These are phyloP conservation scores for Nemotelus nigrinus DNA, from an alignment of 2,888 invertebrate genomes.

Conservation along the genomic window DNA sequence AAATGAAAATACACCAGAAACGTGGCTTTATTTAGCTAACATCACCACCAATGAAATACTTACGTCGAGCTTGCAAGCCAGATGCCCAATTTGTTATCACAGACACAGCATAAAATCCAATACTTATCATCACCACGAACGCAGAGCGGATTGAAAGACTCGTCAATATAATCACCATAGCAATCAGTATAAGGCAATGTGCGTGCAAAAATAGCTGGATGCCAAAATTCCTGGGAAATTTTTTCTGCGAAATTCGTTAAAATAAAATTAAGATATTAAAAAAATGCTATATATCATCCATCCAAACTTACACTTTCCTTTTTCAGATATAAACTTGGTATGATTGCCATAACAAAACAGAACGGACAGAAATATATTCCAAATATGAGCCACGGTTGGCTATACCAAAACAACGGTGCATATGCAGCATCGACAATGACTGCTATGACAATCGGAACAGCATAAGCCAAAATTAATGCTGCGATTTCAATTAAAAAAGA, in stretches of 20 bases:
- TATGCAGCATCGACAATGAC: constrained; percentile 63
- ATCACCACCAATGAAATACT: background rate
- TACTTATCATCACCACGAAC: constrained; percentile 60
- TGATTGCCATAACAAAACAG: constrained; percentile 60
- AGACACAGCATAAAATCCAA: constrained; percentile 60
- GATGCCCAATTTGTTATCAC: constrained; percentile 60
- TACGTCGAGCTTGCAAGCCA: constrained; percentile 59
- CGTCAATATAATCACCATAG: constrained; percentile 59
- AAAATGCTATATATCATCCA: too few relatives aligned
- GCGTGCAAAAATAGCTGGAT: constrained; percentile 61
- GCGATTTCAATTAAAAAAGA: constrained; percentile 57
- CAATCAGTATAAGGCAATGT: constrained; percentile 60
- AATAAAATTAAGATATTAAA: background rate
- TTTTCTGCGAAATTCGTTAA: constrained; percentile 55
- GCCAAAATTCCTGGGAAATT: constrained; percentile 58
- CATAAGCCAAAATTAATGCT: constrained; percentile 57
- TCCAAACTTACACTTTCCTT: background rate
- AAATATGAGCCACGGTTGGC: constrained; percentile 67
- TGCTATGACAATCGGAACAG: constrained; percentile 59
- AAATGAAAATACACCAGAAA: too few relatives aligned
- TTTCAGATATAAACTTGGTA: constrained; percentile 58
- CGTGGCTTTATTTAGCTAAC: background rate
- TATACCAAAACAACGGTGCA: constrained; percentile 71
- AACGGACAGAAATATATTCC: constrained; percentile 65
- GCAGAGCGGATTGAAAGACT: constrained; percentile 60